Evolutionary conservation across 2,113 vertebrate genomes (phyloP), one percentile per base, ranked within the genome.

Genomic region (Larimichthys crocea): DNA sequence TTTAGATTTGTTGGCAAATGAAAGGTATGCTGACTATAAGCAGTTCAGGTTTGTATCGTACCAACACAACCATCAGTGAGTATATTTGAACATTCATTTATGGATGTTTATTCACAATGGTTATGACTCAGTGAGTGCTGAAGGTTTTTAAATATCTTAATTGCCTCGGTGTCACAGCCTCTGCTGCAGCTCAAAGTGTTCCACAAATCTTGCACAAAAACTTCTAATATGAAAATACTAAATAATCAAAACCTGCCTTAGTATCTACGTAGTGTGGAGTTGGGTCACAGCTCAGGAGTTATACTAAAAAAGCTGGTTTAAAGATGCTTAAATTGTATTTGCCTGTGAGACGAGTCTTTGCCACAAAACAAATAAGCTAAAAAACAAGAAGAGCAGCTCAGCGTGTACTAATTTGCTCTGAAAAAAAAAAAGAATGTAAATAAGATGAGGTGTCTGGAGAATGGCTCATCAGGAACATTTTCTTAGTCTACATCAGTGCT

Each of bases 391-490:
- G 26, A 53, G 55, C 52, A 53, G 44, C 22, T 68, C 49, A 61
- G 64, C 15, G 1, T 71, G 44, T 17, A 24, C n/a, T 76, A 56
- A 79, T 79, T 55, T 57, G 4, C 16, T 22, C n/a, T 3, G 3
- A 16, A 15, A 60, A 71, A 44, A 31, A 5, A 31, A 5, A 44
- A 22, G 5, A 76, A 46, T 70, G 64, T 16, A 79, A 74, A 74
- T 63, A 82, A 44, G 50, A 61, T 46, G 61, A 66, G 72, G 44
- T 46, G 44, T 70, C 3, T 50, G 5, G 46, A 50, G 50, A 73
- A 24, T 6, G 6, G 73, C 79, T 86, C 75, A 66, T 64, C 26
- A 75, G 60, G 22, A 75, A 67, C 56, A 50, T 74, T 79, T 79
- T 84, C 57, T 71, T 10, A 40, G 35, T 52, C 57, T 65, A n/a